Percentiles rank a stretch among this genome's conserved stretches.
phyloP scores from a whole-genome alignment of 2,888 invertebrate genomes.

The Cephus spinipes region DNA sequence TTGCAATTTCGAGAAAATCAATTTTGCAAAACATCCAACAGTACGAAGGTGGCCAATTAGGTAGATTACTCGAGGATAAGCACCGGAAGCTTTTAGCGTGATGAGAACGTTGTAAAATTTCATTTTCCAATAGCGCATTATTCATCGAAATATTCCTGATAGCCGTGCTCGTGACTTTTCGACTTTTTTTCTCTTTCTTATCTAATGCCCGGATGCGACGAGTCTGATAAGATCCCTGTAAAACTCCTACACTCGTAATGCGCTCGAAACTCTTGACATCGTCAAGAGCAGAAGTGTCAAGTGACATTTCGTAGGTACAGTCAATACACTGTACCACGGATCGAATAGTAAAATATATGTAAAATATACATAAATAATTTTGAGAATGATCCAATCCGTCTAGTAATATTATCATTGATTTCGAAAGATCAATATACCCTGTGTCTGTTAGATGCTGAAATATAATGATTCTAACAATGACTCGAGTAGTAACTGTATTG shows the following conservation, averaged over 20 bases:
- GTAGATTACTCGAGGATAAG: neutral
- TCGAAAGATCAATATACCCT: neutral
- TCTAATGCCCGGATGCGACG: neutral
- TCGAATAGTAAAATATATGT: neutral
- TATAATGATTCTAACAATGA: neutral
- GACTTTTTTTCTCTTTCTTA: neutral
- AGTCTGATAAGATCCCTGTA: neutral
- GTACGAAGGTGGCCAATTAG: neutral
- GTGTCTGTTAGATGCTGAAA: neutral
- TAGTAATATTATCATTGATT: neutral
- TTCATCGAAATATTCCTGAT: neutral
- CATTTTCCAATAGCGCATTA: neutral
- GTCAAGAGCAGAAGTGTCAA: neutral
- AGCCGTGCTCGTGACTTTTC: neutral
- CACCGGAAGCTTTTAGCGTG: neutral
- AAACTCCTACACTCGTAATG: neutral
- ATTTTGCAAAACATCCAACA: neutral
- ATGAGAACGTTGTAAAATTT: neutral
- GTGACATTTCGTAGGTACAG: neutral
- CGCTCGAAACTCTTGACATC: neutral
- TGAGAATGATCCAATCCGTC: neutral
- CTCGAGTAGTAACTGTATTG: constrained; percentile 8
- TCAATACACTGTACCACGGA: neutral
- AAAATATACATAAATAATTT: neutral
- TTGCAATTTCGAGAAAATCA: neutral